These are phyloP conservation scores for Sebastes vulpes DNA, from an alignment of 2,797 vertebrate genomes.

Conservation along the genomic window DNA sequence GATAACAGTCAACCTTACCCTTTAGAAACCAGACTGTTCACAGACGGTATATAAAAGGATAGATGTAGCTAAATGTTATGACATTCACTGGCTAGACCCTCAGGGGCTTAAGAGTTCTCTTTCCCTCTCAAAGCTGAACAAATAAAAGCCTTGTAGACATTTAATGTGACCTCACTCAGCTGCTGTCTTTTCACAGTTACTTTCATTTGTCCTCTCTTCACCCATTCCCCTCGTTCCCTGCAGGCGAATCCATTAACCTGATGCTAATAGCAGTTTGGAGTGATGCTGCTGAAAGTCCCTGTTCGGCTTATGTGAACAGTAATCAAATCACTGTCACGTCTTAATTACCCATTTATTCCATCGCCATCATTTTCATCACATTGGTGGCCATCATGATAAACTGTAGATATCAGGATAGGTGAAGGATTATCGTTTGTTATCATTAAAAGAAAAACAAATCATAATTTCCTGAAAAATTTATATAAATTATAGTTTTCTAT, in stretches of 20 bases:
- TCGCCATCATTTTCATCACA: background rate
- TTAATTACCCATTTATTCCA: background rate
- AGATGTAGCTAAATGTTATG: constrained; percentile 30
- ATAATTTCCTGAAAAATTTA: background rate
- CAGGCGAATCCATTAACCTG: constrained; percentile 41
- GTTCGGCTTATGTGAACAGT: constrained; percentile 15
- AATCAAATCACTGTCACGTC: constrained; percentile 7
- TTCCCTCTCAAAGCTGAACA: constrained; percentile 3
- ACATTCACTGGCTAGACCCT: constrained; percentile 21
- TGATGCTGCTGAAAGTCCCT: constrained; percentile 10
- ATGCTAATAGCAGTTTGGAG: constrained; percentile 18
- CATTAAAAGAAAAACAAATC: background rate
- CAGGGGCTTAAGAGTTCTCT: constrained; percentile 6
- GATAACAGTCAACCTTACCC: background rate
- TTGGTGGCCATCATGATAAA: background rate
- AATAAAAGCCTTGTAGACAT: constrained; percentile 42
- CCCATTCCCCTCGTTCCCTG: constrained; percentile 12
- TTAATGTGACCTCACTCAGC: constrained; percentile 43
- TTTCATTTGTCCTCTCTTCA: constrained; percentile 21
- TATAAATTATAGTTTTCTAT: background rate
- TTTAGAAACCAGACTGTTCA: constrained; percentile 3
- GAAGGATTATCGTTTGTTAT: background rate
- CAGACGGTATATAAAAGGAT: background rate
- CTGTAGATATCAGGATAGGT: background rate
- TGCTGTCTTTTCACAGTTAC: constrained; percentile 31